phyloP scores from a whole-genome alignment of 2,113 vertebrate species.

The Electrona antarctica region DNA sequence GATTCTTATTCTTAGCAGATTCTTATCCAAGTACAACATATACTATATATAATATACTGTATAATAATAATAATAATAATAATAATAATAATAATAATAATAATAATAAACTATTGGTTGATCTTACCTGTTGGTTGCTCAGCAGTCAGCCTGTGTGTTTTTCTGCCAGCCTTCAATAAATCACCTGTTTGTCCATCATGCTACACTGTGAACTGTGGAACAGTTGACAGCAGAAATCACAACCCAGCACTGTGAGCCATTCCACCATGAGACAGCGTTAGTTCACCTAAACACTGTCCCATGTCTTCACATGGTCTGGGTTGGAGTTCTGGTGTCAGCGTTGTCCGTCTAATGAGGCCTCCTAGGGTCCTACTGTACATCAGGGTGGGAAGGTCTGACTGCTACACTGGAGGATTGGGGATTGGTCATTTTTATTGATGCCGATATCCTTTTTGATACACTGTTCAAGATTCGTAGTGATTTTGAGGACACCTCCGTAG shows the following conservation, averaged over 20 bases:
- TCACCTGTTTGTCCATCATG: not conserved
- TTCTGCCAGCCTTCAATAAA: conserved; percentile 90
- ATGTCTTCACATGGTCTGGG: conserved; percentile 73
- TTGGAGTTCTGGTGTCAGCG: conserved; percentile 80
- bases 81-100: no score
- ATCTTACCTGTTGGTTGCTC: conserved; percentile 82
- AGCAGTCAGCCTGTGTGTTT: conserved; percentile 87
- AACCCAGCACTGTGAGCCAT: conserved; percentile 61
- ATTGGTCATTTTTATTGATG: no score
- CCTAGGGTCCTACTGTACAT: no score
- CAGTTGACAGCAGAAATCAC: conserved; percentile 96
- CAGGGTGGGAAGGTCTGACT: no score
- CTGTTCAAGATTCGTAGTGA: no score
- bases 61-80: no score
- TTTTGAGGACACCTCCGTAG: no score
- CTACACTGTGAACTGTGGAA: conserved; percentile 74
- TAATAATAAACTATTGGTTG: not conserved
- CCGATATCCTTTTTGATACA: no score
- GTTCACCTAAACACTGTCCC: conserved; percentile 86
- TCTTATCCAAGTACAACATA: not conserved
- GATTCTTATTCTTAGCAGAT: no score
- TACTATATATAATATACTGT: not conserved
- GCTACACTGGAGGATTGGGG: no score
- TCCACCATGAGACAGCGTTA: conserved; percentile 85
- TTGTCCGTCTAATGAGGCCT: conserved; percentile 22